Base-by-base conservation (phyloP, 2,113 vertebrate genomes). In the Numida meleagris region DNA sequence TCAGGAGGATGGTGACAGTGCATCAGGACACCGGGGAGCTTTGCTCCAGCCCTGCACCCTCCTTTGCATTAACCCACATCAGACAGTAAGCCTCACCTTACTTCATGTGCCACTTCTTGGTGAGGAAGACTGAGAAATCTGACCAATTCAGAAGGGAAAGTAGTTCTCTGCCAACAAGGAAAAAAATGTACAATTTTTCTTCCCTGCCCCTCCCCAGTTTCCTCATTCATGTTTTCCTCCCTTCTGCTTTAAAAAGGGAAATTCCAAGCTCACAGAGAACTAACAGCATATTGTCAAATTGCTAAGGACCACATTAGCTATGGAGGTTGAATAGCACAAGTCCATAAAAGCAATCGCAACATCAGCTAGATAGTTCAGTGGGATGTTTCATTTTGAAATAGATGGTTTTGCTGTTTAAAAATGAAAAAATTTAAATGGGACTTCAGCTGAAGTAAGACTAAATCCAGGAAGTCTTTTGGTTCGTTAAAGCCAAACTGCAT, bases 321-420 rank as follows among this genome's bases (percentile, higher is more conserved):
- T 4, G 57, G 31, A 82, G 53, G 27, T 73, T n/a, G 13, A 74
- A 82, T 20, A 65, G 40, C 51, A 25, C 2, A 4, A 81, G 36
- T 61, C 70, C 27, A 24, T 55, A 79, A 31, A 34, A 87, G 8
- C 43, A 79, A 72, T 1, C 34, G 29, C 67, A 53, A 25, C 6
- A 91, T 51, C 45, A 70, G 25, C 42, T 59, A 45, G 89, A 74
- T 31, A 2, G 1, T 48, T 57, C 72, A 50, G 17, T 65, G 3
- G 10, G 31, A 33, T 63, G 38, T 75, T 18, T 77, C 10, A 42
- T 42, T 73, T 91, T 80, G 40, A 91, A 89, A 79, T n/a, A n/a
- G 25, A 53, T 10, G 36, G 0, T 20, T 70, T 65, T 67, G 36
- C 40, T 84, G 38, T 50, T 58, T 16, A 77, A 73, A 27, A 66